These are phyloP conservation scores for Iselma pallidipennis DNA, from an alignment of 2,888 invertebrate genomes.

Conservation along the genomic window DNA sequence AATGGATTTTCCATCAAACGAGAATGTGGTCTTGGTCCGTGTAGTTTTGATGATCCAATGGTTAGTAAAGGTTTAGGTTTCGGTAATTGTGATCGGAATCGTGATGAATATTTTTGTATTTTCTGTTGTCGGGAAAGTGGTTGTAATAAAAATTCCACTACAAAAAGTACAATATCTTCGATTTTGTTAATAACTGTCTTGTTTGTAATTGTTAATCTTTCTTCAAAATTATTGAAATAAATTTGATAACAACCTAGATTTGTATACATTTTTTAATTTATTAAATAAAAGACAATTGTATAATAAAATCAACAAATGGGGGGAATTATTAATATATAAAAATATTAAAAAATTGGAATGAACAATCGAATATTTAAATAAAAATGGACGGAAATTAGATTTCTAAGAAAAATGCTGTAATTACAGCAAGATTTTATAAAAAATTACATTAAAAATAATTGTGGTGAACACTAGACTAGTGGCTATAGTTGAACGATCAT, in stretches of 20 bases:
- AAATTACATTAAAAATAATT: not conserved
- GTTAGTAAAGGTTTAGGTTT: constrained; percentile 52
- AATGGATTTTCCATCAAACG: constrained; percentile 52
- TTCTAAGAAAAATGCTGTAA: not conserved
- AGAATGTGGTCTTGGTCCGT: constrained; percentile 57
- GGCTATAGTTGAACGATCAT: not conserved
- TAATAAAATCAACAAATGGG: not conserved
- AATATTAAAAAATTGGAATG: not conserved
- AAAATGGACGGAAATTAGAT: not conserved
- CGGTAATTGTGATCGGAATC: constrained; percentile 53
- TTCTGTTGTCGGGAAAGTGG: constrained; percentile 54
- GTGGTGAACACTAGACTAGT: not conserved
- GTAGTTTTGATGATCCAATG: constrained; percentile 54
- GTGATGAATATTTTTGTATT: constrained; percentile 54
- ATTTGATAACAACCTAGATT: not conserved
- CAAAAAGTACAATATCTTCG: not conserved
- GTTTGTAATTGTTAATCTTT: not conserved
- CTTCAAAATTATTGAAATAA: not conserved
- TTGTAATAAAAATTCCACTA: constrained; percentile 50
- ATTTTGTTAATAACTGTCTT: not conserved
- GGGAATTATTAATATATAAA: not conserved
- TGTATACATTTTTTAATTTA: not conserved
- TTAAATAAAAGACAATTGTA: not conserved
- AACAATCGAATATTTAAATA: not conserved
- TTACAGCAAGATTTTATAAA: not conserved